Conservation (phyloP, 2,797 vertebrate genomes). For the Rhinella marina region DNA sequence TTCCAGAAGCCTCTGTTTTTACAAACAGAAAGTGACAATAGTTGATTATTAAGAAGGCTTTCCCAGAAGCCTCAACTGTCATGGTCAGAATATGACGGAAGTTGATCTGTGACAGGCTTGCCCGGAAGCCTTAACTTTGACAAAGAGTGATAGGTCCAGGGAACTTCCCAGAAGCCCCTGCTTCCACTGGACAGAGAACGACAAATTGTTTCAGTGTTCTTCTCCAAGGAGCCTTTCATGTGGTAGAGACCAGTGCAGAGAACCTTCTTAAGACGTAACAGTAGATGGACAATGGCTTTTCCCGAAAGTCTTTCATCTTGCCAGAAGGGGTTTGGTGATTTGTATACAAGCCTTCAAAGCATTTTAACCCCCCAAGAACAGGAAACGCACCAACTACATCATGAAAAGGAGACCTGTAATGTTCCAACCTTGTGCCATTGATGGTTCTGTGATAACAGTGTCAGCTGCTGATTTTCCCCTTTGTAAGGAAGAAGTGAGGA, state of each 20-base stretch:
- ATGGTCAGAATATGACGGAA: constrained; percentile 40
- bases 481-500: constrained; percentile 28
- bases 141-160: constrained; percentile 49
- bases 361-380: constrained; percentile 16
- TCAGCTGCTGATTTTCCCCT: constrained; percentile 8
- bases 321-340: constrained; percentile 30
- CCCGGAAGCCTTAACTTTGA: constrained; percentile 58
- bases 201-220: constrained; percentile 23
- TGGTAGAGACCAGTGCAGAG: constrained; percentile 13
- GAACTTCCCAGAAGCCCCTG: constrained; percentile 61
- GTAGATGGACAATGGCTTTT: constrained; percentile 32
- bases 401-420: constrained; percentile 34
- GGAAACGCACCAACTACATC: constrained; percentile 36
- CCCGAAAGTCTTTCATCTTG: constrained; percentile 32
- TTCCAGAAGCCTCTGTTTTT: constrained; percentile 59
- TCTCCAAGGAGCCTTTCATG: constrained; percentile 33
- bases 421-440: not conserved
- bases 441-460: constrained; percentile 15
- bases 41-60: constrained; percentile 47
- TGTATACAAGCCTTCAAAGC: constrained; percentile 34
- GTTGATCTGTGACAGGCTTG: constrained; percentile 55
- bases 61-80: constrained; percentile 57
- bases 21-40: constrained; percentile 50
- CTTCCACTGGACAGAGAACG: constrained; percentile 48
- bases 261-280: constrained; percentile 37